Evolutionary conservation across 2,113 vertebrate species (phyloP).

Genomic region (Nibea albiflora): DNA sequence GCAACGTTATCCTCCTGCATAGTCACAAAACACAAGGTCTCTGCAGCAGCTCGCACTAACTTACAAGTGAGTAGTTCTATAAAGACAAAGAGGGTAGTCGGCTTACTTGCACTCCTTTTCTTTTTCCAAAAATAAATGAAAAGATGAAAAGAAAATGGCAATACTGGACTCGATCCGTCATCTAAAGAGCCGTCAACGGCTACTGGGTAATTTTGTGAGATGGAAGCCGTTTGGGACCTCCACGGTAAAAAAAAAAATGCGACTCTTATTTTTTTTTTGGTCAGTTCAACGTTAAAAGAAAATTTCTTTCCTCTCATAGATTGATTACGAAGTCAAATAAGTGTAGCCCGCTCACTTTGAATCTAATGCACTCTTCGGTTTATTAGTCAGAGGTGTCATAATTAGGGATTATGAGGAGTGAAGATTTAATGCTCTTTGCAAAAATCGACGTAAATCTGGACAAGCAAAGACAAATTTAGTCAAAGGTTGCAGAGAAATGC

Average conservation of each 20-base stretch:
- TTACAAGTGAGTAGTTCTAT: not conserved
- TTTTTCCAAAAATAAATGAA: conserved; percentile 80
- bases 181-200: conserved; percentile 88
- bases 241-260: conserved; percentile 12
- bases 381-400: not conserved
- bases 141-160: conserved; percentile 79
- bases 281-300: not conserved
- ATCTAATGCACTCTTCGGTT: not conserved
- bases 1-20: conserved; percentile 64
- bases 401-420: not conserved
- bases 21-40: conserved; percentile 33
- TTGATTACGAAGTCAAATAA: not conserved
- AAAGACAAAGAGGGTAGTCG: conserved; percentile 38
- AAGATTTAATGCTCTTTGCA: not conserved
- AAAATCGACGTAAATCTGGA: not conserved
- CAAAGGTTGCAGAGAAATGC: not conserved
- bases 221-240: conserved; percentile 67
- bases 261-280: not conserved
- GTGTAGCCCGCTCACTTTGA: too few species aligned
- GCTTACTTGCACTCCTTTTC: conserved; percentile 84
- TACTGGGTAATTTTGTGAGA: conserved; percentile 75
- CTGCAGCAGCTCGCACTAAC: too few species aligned
- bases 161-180: conserved; percentile 79
- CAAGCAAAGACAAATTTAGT: not conserved
- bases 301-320: accelerated